phyloP scores from a whole-genome alignment of 2,797 vertebrate genomes.

The Streptopelia turtur region DNA sequence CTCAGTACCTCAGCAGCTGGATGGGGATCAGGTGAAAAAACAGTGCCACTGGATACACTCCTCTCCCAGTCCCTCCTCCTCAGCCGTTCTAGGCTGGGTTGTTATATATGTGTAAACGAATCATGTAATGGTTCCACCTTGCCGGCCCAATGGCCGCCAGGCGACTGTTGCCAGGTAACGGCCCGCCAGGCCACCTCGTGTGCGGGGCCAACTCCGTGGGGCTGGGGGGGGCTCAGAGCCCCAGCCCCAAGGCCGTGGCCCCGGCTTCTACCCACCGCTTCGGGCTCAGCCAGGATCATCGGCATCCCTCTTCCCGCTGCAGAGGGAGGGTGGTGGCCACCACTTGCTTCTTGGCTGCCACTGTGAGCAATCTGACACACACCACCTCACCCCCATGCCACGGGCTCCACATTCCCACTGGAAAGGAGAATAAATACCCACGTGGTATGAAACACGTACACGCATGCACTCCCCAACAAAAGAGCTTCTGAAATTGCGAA shows the following conservation, averaged over 20 bases:
- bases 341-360: background rate
- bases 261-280: too few species aligned
- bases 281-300: background rate
- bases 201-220: too few species aligned
- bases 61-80: background rate
- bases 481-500: background rate
- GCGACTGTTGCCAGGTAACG: too few species aligned
- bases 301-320: accelerated
- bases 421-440: too few species aligned
- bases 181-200: too few species aligned
- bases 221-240: too few species aligned
- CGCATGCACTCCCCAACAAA: accelerated
- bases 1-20: accelerated
- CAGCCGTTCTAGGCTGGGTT: background rate
- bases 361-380: accelerated
- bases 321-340: background rate
- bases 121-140: accelerated
- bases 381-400: accelerated
- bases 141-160: too few species aligned
- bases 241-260: too few species aligned
- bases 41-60: background rate
- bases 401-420: too few species aligned
- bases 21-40: background rate
- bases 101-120: accelerated
- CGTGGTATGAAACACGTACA: accelerated